phyloP scores from a whole-genome alignment of 2,113 vertebrate species.

The Oncorhynchus masou region DNA sequence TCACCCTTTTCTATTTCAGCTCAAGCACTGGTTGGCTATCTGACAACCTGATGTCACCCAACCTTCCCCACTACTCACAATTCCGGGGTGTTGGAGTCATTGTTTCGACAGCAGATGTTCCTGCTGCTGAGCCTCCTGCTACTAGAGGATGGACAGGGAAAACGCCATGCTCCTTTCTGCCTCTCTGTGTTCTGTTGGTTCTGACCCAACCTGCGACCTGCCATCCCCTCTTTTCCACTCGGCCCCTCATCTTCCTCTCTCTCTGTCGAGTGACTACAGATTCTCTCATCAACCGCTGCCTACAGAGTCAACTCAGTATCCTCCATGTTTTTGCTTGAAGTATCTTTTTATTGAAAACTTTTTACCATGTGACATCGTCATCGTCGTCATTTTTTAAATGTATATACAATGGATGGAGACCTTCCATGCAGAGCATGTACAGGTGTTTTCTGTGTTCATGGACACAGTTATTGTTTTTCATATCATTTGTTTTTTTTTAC shows the following conservation, averaged over 20 bases:
- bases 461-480: slow-evolving; percentile 21
- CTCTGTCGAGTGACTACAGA: slow-evolving; percentile 24
- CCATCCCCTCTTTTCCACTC: slow-evolving; percentile 29
- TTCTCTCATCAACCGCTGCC: slow-evolving; percentile 14
- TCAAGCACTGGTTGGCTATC: slow-evolving; percentile 77
- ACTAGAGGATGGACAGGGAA: slow-evolving; percentile 40
- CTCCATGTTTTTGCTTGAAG: slow-evolving; percentile 46
- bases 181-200: slow-evolving; percentile 20
- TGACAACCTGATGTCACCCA: slow-evolving; percentile 48
- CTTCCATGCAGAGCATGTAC: background rate
- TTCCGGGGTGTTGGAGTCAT: slow-evolving; percentile 36
- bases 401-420: slow-evolving; percentile 11
- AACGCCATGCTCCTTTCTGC: slow-evolving; percentile 31
- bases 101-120: slow-evolving; percentile 5
- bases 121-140: slow-evolving; percentile 15
- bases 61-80: slow-evolving; percentile 30
- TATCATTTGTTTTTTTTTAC: background rate
- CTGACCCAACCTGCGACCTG: slow-evolving; percentile 22
- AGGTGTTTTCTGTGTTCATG: slow-evolving; percentile 19
- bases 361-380: slow-evolving; percentile 14
- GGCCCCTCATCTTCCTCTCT: slow-evolving; percentile 25
- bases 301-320: slow-evolving; percentile 8
- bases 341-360: background rate
- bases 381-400: slow-evolving; percentile 15
- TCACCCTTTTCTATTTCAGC: slow-evolving; percentile 57